These are phyloP conservation scores for Lasioglossum malachurum DNA, from an alignment of 2,888 invertebrate genomes.

Conservation along the genomic window DNA sequence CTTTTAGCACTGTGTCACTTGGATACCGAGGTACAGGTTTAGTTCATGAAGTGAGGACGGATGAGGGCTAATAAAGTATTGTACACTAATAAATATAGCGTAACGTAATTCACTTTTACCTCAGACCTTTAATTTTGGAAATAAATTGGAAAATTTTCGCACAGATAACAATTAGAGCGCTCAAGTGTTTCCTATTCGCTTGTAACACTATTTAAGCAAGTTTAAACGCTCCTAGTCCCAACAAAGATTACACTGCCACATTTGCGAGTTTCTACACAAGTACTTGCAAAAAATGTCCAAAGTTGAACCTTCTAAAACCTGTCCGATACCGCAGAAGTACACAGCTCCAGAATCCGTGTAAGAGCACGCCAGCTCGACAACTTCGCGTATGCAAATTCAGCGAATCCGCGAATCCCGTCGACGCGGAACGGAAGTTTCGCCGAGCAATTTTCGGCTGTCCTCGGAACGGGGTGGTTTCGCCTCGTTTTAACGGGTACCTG, in stretches of 20 bases:
- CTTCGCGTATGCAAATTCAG: not conserved
- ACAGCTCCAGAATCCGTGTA: not conserved
- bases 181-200: too few species aligned
- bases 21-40: too few species aligned
- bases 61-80: too few species aligned
- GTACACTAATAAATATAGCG: too few species aligned
- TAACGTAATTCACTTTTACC: not conserved
- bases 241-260: too few species aligned
- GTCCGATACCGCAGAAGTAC: not conserved
- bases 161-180: not conserved
- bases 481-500: slow-evolving; percentile 43
- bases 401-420: not conserved
- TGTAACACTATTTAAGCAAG: too few species aligned
- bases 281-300: too few species aligned
- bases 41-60: too few species aligned
- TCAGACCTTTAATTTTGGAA: not conserved
- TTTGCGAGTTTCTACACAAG: too few species aligned
- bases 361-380: not conserved
- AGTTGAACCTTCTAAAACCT: too few species aligned
- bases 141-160: not conserved
- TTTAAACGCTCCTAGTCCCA: too few species aligned
- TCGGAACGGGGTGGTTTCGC: slow-evolving; percentile 4
- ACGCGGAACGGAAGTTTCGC: not conserved
- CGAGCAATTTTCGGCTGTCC: slow-evolving; percentile 9
- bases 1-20: too few species aligned